Evolutionary conservation across 1,140 invertebrate species (phyloP), one percentile per base, ranked within the genome.

Genomic region (Drosophila pandora): DNA sequence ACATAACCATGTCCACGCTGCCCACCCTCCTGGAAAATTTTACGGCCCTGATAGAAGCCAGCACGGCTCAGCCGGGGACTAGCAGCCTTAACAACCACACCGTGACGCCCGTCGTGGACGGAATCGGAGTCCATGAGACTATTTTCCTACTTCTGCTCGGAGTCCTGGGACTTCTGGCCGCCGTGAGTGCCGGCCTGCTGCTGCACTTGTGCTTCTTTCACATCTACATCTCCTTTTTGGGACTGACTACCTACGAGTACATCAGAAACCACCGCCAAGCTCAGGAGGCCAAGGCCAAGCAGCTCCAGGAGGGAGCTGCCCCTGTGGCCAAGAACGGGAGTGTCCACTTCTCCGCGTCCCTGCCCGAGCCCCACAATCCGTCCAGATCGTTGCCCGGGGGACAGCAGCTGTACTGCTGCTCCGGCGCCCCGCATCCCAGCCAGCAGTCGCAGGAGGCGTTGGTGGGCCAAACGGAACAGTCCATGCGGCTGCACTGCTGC

Each of bases 231-330:
- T 95, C 95, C 7, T 94, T 95, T 68, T 92, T 97, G 56, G 97
- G 97, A 0, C 92, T 98, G 13, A 97, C 97, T 5, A 98, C 97
- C 0, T 98, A 97, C 91, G 97, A 98, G 90, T 98, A 97, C 90
- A 95, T 97, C 43, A 90, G 94, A 2, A 94, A 93, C 56, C 94
- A 95, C 76, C 91, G 94, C 0, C 93, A 90, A 76, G 80, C 76
- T 2, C 84, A 91, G 58, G 90, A 91, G 61, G 81, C 87, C 21
- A 91, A 89, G 43, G 68, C 79, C 32, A 89, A 89, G 5, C 74
- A 88, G 39, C 37, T 76, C 13, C 41, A 69, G 25, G 76, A 89
- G 45, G 73, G 69, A 37, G 73, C 59, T 30, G 50, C 47, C 22
- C 25, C 6, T 9, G 28, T 30, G 47, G 43, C 49, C 28, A 90